Evolutionary conservation across 2,888 invertebrate species (phyloP).

Genomic region (Andrena trimmerana): DNA sequence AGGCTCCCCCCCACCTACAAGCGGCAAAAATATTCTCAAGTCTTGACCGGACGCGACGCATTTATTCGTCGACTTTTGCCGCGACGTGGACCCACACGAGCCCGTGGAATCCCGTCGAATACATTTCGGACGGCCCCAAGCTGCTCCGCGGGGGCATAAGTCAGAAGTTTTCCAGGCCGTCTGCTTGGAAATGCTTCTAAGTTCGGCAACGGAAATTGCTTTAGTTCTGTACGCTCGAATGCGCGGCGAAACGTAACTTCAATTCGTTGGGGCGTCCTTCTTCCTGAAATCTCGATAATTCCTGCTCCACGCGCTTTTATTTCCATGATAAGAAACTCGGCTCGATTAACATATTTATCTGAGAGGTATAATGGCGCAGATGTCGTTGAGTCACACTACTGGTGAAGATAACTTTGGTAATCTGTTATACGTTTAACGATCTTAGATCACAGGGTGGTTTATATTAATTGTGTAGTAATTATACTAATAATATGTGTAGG

Average conservation of each 20-base stretch:
- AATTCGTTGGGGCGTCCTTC: neutral
- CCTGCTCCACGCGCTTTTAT: neutral
- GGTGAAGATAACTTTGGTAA: no score
- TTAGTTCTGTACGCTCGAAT: constrained; percentile 22
- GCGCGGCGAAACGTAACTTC: neutral
- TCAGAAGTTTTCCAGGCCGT: constrained; percentile 27
- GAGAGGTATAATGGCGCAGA: no score
- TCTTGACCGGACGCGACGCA: constrained; percentile 41
- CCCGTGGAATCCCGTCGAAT: constrained; percentile 41
- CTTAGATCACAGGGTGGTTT: no score
- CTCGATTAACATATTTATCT: no score
- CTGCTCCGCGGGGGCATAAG: constrained; percentile 52
- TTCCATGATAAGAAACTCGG: no score
- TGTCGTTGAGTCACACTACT: no score
- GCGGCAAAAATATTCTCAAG: constrained; percentile 59
- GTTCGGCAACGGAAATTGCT: constrained; percentile 41
- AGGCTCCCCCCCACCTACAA: constrained; percentile 6
- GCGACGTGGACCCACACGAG: constrained; percentile 26
- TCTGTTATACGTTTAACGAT: no score
- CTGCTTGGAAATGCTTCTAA: constrained; percentile 11
- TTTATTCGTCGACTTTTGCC: constrained; percentile 59
- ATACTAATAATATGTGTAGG: no score
- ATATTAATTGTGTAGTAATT: no score
- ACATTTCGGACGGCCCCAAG: constrained; percentile 42
- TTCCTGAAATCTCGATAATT: neutral